Evolutionary conservation across 2,113 vertebrate species (phyloP), one percentile per base, ranked within the genome.

Genomic region (Empidonax traillii): DNA sequence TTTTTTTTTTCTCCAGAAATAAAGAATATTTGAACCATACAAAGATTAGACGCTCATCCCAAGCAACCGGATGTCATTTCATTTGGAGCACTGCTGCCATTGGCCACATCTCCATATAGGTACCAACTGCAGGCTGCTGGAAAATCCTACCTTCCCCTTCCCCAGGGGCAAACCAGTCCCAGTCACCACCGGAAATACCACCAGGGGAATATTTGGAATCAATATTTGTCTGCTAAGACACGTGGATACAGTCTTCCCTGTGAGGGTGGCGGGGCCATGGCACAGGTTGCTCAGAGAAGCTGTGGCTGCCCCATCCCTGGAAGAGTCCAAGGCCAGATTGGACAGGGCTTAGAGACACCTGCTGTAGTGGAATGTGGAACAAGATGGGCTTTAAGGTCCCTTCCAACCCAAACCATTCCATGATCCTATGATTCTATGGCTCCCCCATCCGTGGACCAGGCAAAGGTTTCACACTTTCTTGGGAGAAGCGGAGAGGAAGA

Each of bases 281-380:
- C 24, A 56, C 4, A 31, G 11, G 5, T 2, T 79, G 5, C 1
- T 16, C 18, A 4, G 51, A 49, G 75, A 4, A 80, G 75, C 33
- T 51, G 51, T 22, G 43, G 43, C 30, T 58, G 18, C 1, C 31
- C 43, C n/a, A 58, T 73, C 37, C 27, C 30, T 53, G 63, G 62
- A 1, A 62, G 25, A 9, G 9, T 3, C 55, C 79, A 19, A 62
- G 46, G 13, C 14, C 20, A 19, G 30, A 14, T 0, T 83, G 71
- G 69, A 52, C 0, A 0, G 22, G 9, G 14, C 2, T 89, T 30
- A 46, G 55, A 62, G 12, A 28, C 49, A 0, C 41, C 30, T 31
- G 79, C 30, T 35, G 3, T 0, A 1, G 47, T 3, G 11, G 62
- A 4, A 76, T 8, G 4, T 35, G 24, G 66, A 35, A 47, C 12